phyloP scores from a whole-genome alignment of 2,888 invertebrate genomes.

The Drosophila helvetica region DNA sequence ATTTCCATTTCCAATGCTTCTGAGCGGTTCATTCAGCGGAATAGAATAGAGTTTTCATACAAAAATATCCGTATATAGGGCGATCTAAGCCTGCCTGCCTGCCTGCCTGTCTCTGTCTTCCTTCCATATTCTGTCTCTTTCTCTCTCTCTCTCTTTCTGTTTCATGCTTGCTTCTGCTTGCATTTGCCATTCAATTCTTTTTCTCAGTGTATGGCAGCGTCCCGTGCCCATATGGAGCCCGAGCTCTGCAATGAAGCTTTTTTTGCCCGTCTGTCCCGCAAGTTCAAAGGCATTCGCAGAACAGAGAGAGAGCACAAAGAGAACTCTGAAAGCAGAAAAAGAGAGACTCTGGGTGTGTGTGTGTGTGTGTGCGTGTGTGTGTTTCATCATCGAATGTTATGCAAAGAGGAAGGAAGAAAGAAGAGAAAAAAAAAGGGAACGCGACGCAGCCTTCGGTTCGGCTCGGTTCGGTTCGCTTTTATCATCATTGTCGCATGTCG shows the following conservation, averaged over 20 bases:
- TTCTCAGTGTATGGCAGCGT: constrained; percentile 5
- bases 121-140: too few relatives aligned
- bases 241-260: constrained; percentile 45
- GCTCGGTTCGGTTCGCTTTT: constrained; percentile 45
- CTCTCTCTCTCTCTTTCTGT: too few relatives aligned
- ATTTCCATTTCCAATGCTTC: too few relatives aligned
- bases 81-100: not conserved
- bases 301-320: constrained; percentile 6
- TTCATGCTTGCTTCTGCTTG: too few relatives aligned
- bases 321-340: constrained; percentile 8
- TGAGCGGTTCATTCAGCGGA: too few relatives aligned
- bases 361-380: constrained; percentile 15
- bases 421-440: constrained; percentile 11
- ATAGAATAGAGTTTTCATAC: too few relatives aligned
- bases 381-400: constrained; percentile 65
- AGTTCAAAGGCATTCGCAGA: constrained; percentile 65
- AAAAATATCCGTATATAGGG: not conserved
- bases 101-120: too few relatives aligned
- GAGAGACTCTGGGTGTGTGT: constrained; percentile 21
- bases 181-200: constrained; percentile 8
- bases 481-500: constrained; percentile 34
- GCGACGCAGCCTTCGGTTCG: constrained; percentile 39
- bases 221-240: constrained; percentile 4
- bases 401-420: constrained; percentile 33
- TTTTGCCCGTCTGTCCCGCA: constrained; percentile 37